Evolutionary conservation across 2,888 invertebrate species (phyloP).

Genomic region (Cybosia mesomella): DNA sequence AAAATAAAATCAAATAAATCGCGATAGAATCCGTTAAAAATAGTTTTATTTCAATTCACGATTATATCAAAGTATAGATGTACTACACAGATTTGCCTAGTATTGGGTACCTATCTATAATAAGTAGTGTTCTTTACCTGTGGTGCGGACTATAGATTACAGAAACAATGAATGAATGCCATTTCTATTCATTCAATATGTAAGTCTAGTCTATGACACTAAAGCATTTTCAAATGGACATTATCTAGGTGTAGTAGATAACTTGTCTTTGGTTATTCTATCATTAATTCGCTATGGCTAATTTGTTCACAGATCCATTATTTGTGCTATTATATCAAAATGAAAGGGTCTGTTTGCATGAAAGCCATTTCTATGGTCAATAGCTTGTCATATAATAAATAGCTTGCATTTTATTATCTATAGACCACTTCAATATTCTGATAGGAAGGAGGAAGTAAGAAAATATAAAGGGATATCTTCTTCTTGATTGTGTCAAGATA

Average conservation of each 20-base stretch:
- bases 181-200: background rate
- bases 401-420: background rate
- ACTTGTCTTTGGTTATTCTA: background rate
- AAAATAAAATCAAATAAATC: no score
- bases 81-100: no score
- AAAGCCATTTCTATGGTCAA: background rate
- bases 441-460: no score
- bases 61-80: no score
- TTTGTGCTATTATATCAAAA: background rate
- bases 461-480: no score
- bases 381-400: constrained; percentile 1
- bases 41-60: no score
- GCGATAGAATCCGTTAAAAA: no score
- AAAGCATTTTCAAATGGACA: background rate
- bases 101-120: no score
- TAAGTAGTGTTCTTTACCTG: background rate
- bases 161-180: background rate
- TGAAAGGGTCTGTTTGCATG: background rate
- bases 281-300: background rate
- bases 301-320: background rate
- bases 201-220: background rate
- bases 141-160: background rate
- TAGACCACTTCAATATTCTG: background rate
- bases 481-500: no score
- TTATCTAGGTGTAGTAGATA: background rate